A percentile compares a stretch with the other conserved stretches of the same genome.
Conservation (phyloP, 1,140 invertebrate species). For the Pygmarrhopalites habei region DNA sequence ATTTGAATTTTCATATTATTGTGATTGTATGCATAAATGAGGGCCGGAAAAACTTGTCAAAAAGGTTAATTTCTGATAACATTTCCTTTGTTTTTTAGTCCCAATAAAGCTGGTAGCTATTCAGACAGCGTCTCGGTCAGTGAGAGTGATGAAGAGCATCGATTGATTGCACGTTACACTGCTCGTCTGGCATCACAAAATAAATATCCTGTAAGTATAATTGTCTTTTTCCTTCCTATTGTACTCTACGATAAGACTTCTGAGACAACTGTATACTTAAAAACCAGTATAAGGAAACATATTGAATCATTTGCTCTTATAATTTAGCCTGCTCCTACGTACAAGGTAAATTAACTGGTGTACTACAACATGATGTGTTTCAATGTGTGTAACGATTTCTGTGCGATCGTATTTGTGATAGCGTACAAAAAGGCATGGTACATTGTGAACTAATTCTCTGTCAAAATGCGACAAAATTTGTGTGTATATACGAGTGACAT, state of each 20-base stretch:
- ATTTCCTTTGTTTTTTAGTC: neutral
- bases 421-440: neutral
- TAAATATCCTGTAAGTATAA: conserved; percentile 65
- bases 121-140: conserved; percentile 47
- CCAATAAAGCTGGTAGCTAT: conserved; percentile 45
- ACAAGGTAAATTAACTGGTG: conserved; percentile 5
- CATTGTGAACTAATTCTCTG: no score
- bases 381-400: neutral
- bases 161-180: conserved; percentile 91
- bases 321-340: conserved; percentile 10
- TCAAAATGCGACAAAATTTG: neutral
- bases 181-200: conserved; percentile 85
- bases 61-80: no score
- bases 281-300: no score
- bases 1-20: no score
- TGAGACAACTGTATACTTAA: no score
- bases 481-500: neutral
- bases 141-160: conserved; percentile 84
- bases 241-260: no score
- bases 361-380: neutral
- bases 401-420: neutral
- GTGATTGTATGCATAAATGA: no score
- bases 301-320: no score
- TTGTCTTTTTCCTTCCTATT: conserved; percentile 1
- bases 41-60: no score